A percentile compares a stretch with the other conserved stretches of the same genome.
Conservation (phyloP, 1,140 invertebrate species). For the Archegozetes longisetosus region DNA sequence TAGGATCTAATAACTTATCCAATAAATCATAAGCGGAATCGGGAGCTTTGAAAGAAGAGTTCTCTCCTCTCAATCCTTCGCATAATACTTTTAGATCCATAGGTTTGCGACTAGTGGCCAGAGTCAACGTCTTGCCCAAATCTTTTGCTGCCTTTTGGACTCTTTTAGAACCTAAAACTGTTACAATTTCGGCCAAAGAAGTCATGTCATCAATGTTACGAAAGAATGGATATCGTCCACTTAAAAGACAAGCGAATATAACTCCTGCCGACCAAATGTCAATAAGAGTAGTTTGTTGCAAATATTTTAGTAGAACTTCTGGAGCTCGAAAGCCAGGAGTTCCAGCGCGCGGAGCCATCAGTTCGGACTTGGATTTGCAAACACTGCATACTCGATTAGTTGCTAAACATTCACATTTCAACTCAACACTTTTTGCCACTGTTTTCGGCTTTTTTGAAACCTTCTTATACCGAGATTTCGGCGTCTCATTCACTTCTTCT, state of each 20-base stretch:
- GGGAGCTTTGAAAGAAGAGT: conserved; percentile 35
- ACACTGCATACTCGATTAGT: conserved; percentile 16
- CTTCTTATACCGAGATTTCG: not conserved
- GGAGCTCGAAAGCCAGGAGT: conserved; percentile 79
- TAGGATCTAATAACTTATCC: conserved; percentile 50
- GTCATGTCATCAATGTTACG: conserved; percentile 58
- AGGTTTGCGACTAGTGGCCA: conserved; percentile 25
- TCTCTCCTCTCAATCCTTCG: conserved; percentile 28
- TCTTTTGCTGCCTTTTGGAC: conserved; percentile 48
- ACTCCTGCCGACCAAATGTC: conserved; percentile 80
- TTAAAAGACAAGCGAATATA: conserved; percentile 60
- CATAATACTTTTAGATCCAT: conserved; percentile 34
- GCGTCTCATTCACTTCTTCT: not conserved
- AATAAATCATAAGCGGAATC: conserved; percentile 54
- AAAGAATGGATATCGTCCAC: conserved; percentile 66
- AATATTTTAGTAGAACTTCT: conserved; percentile 62
- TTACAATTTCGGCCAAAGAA: conserved; percentile 63
- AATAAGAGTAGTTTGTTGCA: conserved; percentile 58
- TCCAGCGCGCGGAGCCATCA: conserved; percentile 56
- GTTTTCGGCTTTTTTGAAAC: not conserved
- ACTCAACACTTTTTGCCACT: not conserved
- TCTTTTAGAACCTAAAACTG: conserved; percentile 52
- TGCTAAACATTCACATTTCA: conserved; percentile 13
- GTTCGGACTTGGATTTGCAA: conserved; percentile 40
- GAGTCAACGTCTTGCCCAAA: conserved; percentile 37